phyloP scores from a whole-genome alignment of 2,797 vertebrate species.

The Characodon lateralis region DNA sequence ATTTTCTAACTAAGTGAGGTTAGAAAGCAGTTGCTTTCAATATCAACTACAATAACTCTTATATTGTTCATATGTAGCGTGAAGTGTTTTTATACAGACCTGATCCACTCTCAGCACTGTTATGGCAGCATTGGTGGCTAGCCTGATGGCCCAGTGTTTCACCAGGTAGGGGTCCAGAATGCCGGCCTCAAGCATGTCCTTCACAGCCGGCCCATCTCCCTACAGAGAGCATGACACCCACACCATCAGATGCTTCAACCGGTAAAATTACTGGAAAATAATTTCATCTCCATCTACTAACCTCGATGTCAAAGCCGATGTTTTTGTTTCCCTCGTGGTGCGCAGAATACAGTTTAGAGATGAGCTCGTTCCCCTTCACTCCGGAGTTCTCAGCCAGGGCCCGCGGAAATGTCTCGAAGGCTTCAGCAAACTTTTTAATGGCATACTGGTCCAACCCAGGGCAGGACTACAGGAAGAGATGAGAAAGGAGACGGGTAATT shows the following conservation, averaged over 20 bases:
- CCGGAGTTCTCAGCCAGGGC: slow-evolving; percentile 97
- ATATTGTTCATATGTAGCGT: neutral
- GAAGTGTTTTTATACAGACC: slow-evolving; percentile 75
- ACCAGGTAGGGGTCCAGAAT: slow-evolving; percentile 92
- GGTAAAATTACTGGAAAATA: neutral
- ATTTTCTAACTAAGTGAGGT: neutral
- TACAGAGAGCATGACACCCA: slow-evolving; percentile 58
- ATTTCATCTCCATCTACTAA: slow-evolving; percentile 48
- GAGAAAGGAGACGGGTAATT: neutral
- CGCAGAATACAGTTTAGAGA: slow-evolving; percentile 93
- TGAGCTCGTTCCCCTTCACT: slow-evolving; percentile 92
- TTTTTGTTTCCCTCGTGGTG: slow-evolving; percentile 98
- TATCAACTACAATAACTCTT: neutral
- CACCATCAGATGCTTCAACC: neutral
- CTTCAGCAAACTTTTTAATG: slow-evolving; percentile 97
- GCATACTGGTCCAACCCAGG: slow-evolving; percentile 97
- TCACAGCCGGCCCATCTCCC: slow-evolving; percentile 90
- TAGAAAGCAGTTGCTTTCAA: neutral
- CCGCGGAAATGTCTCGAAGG: slow-evolving; percentile 91
- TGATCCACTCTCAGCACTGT: slow-evolving; percentile 97
- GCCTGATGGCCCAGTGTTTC: slow-evolving; percentile 94
- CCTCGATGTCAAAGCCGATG: slow-evolving; percentile 96
- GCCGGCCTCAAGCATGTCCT: slow-evolving; percentile 91
- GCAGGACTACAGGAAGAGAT: slow-evolving; percentile 82
- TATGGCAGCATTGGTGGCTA: slow-evolving; percentile 94